Percentiles rank a stretch among this genome's conserved stretches.
Evolutionary conservation across 2,888 invertebrate genomes (phyloP).

Genomic region (Digitonthophagus gazella): DNA sequence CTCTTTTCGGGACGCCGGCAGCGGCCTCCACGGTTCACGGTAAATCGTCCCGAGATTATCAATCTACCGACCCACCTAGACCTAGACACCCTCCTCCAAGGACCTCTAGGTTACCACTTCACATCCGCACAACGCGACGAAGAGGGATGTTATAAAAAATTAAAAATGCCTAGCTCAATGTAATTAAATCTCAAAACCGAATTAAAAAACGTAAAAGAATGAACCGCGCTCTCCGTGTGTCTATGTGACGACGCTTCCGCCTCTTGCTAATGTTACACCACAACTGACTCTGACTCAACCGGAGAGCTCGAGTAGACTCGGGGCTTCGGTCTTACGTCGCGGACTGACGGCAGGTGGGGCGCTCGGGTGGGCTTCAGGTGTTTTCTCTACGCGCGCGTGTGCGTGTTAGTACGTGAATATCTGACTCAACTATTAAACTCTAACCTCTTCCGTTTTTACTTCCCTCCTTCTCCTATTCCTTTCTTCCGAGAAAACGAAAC

Average conservation of each 20-base stretch:
- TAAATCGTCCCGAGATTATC: constrained; percentile 31
- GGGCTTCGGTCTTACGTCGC: not conserved
- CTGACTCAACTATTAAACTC: too few relatives aligned
- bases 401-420: not conserved
- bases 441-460: too few relatives aligned
- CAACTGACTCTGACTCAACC: not conserved
- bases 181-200: too few relatives aligned
- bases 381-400: not conserved
- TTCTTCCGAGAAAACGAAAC: not conserved
- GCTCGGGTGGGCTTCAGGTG: not conserved
- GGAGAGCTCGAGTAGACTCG: not conserved
- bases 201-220: too few relatives aligned
- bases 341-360: not conserved
- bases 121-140: not conserved
- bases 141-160: too few relatives aligned
- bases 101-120: not conserved
- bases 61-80: not conserved
- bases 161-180: too few relatives aligned
- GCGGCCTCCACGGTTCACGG: constrained; percentile 52
- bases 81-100: not conserved
- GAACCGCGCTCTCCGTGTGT: too few relatives aligned
- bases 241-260: too few relatives aligned
- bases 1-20: constrained; percentile 52
- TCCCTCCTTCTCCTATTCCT: too few relatives aligned
- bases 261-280: not conserved